Evolutionary conservation across 2,797 vertebrate genomes (phyloP).

Genomic region (Spea hammondii): DNA sequence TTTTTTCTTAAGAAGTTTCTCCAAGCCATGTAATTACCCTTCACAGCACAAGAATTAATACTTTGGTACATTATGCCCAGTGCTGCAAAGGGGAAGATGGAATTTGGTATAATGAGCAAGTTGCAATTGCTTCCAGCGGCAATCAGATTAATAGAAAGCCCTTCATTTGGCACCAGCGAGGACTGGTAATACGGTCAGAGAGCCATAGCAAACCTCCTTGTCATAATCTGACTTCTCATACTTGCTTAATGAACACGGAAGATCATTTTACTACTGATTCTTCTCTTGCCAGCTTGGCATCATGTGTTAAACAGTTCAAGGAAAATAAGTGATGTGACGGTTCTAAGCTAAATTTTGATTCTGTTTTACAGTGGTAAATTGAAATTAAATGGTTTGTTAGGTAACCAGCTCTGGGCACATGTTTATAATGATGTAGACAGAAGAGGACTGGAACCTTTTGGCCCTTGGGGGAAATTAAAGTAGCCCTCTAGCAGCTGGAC

Average conservation of each 20-base stretch:
- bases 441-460: too few species aligned
- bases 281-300: neutral
- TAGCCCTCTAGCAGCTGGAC: too few species aligned
- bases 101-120: conserved; percentile 34
- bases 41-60: conserved; percentile 16
- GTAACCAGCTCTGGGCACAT: neutral
- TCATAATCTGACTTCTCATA: conserved; percentile 38
- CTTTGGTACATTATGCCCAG: conserved; percentile 11
- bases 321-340: conserved; percentile 15
- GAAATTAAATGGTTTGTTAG: neutral
- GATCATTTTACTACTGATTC: conserved; percentile 16
- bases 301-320: conserved; percentile 4
- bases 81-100: conserved; percentile 2
- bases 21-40: conserved; percentile 18
- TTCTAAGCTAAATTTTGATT: conserved; percentile 10
- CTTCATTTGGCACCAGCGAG: conserved; percentile 22
- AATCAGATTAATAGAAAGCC: conserved; percentile 41
- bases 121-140: conserved; percentile 24
- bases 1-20: too few species aligned
- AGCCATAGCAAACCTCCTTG: conserved; percentile 16
- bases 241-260: conserved; percentile 30
- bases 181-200: conserved; percentile 23
- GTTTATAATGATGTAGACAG: neutral
- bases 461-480: too few species aligned
- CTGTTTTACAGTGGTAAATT: neutral